Evolutionary conservation across 2,888 invertebrate species (phyloP).

Genomic region (Malachius bipustulatus): DNA sequence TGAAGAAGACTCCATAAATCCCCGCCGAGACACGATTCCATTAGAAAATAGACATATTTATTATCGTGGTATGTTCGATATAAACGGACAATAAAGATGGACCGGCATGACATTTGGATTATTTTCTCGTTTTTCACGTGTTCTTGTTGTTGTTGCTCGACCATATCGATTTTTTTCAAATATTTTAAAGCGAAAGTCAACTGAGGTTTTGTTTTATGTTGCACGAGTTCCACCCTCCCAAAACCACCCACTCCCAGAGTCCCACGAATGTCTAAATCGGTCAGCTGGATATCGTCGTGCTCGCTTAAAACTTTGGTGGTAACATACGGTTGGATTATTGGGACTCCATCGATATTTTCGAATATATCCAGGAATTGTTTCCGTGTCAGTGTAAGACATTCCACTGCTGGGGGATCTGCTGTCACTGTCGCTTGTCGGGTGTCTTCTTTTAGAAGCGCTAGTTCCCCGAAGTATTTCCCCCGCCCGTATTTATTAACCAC

Average conservation of each 20-base stretch:
- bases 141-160: conserved; percentile 78
- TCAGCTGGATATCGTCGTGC: conserved; percentile 56
- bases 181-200: conserved; percentile 73
- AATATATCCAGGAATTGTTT: conserved; percentile 69
- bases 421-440: conserved; percentile 80
- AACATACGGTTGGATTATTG: conserved; percentile 19
- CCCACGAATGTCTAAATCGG: conserved; percentile 68
- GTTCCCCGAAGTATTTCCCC: conserved; percentile 83
- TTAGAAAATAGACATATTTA: conserved; percentile 87
- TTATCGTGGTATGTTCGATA: conserved; percentile 78
- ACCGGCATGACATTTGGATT: conserved; percentile 68
- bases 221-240: conserved; percentile 30
- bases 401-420: conserved; percentile 69
- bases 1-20: conserved; percentile 93
- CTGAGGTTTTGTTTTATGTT: conserved; percentile 41
- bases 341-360: conserved; percentile 63
- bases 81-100: conserved; percentile 62
- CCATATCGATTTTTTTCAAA: conserved; percentile 78
- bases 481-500: conserved; percentile 51
- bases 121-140: conserved; percentile 81
- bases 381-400: conserved; percentile 79
- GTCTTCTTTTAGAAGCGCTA: conserved; percentile 75
- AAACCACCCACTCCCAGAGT: conserved; percentile 77
- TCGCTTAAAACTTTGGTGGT: conserved; percentile 31
- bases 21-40: conserved; percentile 91